phyloP scores from a whole-genome alignment of 2,113 vertebrate genomes.

The Copsychus sechellarum region DNA sequence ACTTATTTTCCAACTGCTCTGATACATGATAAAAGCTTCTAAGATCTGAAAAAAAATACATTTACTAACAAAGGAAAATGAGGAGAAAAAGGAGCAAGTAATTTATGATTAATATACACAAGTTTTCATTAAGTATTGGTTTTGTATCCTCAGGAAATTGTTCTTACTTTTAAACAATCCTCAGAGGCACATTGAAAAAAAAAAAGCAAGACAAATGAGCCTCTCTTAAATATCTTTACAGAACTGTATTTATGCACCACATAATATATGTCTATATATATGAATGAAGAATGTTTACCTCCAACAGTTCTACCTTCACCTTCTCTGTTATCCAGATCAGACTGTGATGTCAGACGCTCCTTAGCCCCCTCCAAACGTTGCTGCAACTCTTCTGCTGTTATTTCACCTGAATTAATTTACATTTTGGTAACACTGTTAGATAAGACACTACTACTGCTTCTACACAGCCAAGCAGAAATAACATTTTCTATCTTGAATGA shows the following conservation, averaged over 20 bases:
- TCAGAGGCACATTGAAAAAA: background rate
- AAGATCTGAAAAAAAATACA: background rate
- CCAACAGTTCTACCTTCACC: constrained; percentile 67
- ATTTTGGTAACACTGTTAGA: background rate
- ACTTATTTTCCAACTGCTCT: background rate
- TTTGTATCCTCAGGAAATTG: background rate
- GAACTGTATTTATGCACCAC: background rate
- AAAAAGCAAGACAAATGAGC: background rate
- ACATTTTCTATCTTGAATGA: background rate
- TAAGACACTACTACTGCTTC: background rate
- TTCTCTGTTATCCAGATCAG: constrained; percentile 72
- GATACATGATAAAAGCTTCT: background rate
- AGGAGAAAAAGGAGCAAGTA: background rate
- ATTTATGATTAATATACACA: background rate
- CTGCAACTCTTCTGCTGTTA: constrained; percentile 91
- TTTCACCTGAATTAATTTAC: constrained; percentile 82
- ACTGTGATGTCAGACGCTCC: constrained; percentile 83
- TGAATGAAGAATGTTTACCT: constrained; percentile 47
- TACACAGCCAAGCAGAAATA: background rate
- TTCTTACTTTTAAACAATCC: background rate
- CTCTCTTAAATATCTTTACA: background rate
- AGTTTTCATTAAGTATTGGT: background rate
- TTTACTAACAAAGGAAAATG: background rate
- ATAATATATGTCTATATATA: background rate
- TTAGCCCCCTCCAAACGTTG: constrained; percentile 89